These are phyloP conservation scores for Pontoporia blainvillei DNA, from an alignment of 2,113 vertebrate species.

Conservation along the genomic window DNA sequence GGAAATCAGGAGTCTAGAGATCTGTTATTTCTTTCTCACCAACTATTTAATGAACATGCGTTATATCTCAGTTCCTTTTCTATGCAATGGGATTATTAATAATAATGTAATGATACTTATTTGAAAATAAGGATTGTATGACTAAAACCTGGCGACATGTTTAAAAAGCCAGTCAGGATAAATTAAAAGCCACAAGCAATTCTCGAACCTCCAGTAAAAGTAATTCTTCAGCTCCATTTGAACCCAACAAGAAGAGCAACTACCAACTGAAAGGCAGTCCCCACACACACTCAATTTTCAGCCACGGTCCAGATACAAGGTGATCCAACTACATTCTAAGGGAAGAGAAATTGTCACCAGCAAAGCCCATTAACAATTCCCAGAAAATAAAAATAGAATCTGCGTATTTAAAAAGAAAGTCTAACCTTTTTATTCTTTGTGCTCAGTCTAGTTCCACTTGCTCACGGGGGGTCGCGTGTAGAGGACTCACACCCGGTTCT, in stretches of 20 bases:
- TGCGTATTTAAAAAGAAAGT: not conserved
- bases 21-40: not conserved
- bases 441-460: not conserved
- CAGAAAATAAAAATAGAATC: not conserved
- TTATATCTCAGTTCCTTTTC: not conserved
- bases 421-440: not conserved
- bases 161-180: not conserved
- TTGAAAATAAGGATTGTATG: not conserved
- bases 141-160: not conserved
- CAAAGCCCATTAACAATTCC: not conserved
- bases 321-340: not conserved
- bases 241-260: not conserved
- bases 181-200: not conserved
- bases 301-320: not conserved
- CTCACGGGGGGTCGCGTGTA: not conserved
- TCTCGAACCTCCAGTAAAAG: not conserved
- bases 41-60: not conserved
- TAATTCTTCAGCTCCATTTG: not conserved
- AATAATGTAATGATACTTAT: not conserved
- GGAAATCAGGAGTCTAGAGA: not conserved
- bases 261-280: not conserved
- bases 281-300: not conserved
- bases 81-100: not conserved
- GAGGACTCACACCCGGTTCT: not conserved
- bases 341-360: not conserved